Conservation (phyloP, 2,888 invertebrate species). For the Hyposoter dolosus region DNA sequence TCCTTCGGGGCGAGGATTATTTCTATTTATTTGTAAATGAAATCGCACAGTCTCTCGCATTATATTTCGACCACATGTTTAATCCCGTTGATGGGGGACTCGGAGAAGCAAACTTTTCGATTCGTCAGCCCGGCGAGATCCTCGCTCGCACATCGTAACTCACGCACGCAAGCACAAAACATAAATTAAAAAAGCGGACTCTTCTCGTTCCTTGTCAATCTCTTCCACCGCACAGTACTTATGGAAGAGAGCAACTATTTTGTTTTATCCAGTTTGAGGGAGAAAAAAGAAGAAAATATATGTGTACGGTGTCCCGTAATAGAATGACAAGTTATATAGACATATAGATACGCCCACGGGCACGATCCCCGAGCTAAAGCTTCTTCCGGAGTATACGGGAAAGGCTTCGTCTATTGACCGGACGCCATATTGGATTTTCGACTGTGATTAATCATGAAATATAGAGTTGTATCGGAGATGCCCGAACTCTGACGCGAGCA, state of each 20-base stretch:
- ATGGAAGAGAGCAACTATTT: background rate
- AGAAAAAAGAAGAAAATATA: background rate
- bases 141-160: conserved; percentile 48
- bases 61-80: conserved; percentile 46
- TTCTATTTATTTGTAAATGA: conserved; percentile 29
- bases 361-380: conserved; percentile 10
- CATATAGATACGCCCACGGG: conserved; percentile 21
- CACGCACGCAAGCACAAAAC: conserved; percentile 23
- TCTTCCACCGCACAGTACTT: conserved; percentile 5
- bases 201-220: background rate
- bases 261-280: background rate
- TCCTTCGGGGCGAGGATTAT: conserved; percentile 10
- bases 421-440: conserved; percentile 73
- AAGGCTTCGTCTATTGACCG: conserved; percentile 78
- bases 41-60: conserved; percentile 15
- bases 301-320: conserved; percentile 23
- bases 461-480: conserved; percentile 3
- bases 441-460: conserved; percentile 19
- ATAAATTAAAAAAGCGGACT: conserved; percentile 23
- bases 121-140: conserved; percentile 50
- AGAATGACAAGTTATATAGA: conserved; percentile 17
- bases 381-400: conserved; percentile 4
- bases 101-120: conserved; percentile 19
- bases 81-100: conserved; percentile 30
- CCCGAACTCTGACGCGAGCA: background rate